phyloP scores from a whole-genome alignment of 1,140 invertebrate genomes.

The Cherax destructor region DNA sequence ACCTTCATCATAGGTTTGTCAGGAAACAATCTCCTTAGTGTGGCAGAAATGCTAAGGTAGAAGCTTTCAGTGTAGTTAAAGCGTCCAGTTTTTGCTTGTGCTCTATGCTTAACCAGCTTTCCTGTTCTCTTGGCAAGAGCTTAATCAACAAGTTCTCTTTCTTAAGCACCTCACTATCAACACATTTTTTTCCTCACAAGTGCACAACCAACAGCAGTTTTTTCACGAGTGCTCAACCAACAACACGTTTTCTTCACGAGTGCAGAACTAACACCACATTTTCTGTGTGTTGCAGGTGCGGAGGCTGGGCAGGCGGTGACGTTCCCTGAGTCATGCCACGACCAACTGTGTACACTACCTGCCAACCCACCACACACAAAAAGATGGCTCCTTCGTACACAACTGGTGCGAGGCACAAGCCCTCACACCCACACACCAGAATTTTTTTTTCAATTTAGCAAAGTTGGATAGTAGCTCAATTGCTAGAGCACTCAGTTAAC shows the following conservation, averaged over 20 bases:
- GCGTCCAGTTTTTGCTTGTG: not conserved
- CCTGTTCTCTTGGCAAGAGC: not conserved
- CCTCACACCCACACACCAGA: no score
- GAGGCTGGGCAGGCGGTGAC: not conserved
- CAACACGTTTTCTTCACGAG: not conserved
- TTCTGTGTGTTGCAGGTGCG: not conserved
- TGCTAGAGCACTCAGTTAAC: no score
- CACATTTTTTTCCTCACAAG: not conserved
- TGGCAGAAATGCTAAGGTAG: not conserved
- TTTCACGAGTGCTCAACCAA: not conserved
- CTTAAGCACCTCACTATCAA: not conserved
- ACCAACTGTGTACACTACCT: no score
- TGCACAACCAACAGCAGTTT: not conserved
- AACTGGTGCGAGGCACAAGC: no score
- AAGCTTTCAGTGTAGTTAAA: not conserved
- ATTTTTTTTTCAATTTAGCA: no score
- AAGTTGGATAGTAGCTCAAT: no score
- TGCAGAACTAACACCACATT: not conserved
- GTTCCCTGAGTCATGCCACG: not conserved
- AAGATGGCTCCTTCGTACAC: no score
- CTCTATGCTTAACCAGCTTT: not conserved
- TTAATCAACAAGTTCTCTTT: conserved; percentile 6
- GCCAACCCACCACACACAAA: no score
- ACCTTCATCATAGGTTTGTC: no score
- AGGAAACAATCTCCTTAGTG: not conserved